Evolutionary conservation across 1,140 invertebrate species (phyloP), one percentile per base, ranked within the genome.

Genomic region (Protaetia brevitarsis): DNA sequence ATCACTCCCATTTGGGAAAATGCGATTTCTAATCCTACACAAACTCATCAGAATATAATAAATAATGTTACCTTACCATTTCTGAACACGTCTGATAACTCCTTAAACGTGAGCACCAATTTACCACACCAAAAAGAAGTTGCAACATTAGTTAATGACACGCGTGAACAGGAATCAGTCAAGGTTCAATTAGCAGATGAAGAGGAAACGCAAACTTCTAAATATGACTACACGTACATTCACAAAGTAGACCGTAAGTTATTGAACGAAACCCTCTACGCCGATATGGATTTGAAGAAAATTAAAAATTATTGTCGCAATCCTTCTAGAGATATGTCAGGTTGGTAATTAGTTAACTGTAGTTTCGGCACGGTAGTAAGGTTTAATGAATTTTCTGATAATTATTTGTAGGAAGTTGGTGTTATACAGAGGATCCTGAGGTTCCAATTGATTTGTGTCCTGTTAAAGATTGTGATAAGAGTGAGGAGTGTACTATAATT

Each of bases 251-350:
- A 77, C 57, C 41, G 41, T 16, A 61, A 65, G 5, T 76, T 77
- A 59, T 71, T 78, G 3, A 82, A 83, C 69, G 77, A 78, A 3
- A 79, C 76, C 6, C 65, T 83, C 10, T 85, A 78, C 74, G 77
- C 83, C 0, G 83, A 84, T 69, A 71, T 74, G 13, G 77, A 71
- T 66, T 68, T 75, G 2, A 58, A 65, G 62, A 73, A 79, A 34
- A 80, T 79, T 5, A 78, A 77, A 28, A 84, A 85, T 76, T 84
- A 77, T 75, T 86, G 84, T 67, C 77, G 84, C 64, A 81, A 86
- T 77, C 84, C 84, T 11, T 81, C 79, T 3, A 74, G 78, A 60
- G 82, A 82, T 76, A 77, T 82, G 45, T 82, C 77, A 67, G 84
- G 79, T 76, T 10, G 27, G 16, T 23, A 51, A 21, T 4, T 61